Percentiles rank a stretch among this genome's conserved stretches.
Evolutionary conservation across 2,888 invertebrate genomes (phyloP).

Genomic region (Folsomia manolachei): DNA sequence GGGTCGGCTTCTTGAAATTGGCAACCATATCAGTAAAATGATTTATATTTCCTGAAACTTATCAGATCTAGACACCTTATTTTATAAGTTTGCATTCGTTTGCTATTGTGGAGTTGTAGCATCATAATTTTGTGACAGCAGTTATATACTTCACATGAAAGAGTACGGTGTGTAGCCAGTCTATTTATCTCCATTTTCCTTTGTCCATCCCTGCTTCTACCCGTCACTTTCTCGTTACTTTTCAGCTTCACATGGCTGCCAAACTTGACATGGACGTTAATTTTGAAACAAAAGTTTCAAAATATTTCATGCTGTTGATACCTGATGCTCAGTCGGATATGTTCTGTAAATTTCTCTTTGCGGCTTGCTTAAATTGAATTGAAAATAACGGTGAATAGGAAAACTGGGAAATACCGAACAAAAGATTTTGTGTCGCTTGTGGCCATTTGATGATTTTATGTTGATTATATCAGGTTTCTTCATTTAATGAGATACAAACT

Average conservation of each 20-base stretch:
- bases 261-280: too few relatives aligned
- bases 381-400: too few relatives aligned
- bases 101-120: neutral
- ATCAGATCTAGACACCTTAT: constrained; percentile 19
- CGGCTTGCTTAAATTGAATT: too few relatives aligned
- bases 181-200: neutral
- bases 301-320: constrained; percentile 14
- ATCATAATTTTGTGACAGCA: too few relatives aligned
- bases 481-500: too few relatives aligned
- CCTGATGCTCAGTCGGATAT: neutral
- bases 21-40: too few relatives aligned
- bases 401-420: neutral
- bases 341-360: neutral
- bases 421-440: neutral
- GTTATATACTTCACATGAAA: too few relatives aligned
- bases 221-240: neutral
- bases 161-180: too few relatives aligned
- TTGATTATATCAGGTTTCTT: neutral
- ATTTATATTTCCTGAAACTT: constrained; percentile 3
- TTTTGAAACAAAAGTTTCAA: constrained; percentile 9
- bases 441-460: neutral
- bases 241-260: too few relatives aligned
- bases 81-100: neutral
- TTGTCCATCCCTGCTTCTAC: constrained; percentile 1
- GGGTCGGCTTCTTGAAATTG: too few relatives aligned